These are phyloP conservation scores for Echeneis naucrates DNA, from an alignment of 2,797 vertebrate species.

Conservation along the genomic window DNA sequence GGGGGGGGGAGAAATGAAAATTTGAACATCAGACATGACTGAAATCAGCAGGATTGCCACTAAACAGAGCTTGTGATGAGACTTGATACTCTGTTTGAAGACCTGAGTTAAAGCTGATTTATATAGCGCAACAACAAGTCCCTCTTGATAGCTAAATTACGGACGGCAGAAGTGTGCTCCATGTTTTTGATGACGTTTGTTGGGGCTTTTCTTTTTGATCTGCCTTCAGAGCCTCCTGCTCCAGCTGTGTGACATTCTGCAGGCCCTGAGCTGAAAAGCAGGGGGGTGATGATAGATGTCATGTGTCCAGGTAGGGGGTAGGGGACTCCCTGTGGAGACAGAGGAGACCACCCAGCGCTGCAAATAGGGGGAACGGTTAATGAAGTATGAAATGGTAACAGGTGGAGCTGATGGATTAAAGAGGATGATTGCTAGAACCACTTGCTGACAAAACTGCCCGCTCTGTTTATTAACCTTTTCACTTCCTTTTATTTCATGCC, in stretches of 20 bases:
- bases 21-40: not conserved
- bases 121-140: not conserved
- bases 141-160: not conserved
- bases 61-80: not conserved
- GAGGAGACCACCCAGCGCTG: constrained; percentile 26
- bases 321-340: constrained; percentile 23
- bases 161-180: not conserved
- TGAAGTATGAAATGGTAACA: constrained; percentile 68
- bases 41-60: not conserved
- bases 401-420: constrained; percentile 60
- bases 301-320: constrained; percentile 49
- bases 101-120: not conserved
- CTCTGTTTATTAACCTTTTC: constrained; percentile 29
- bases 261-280: constrained; percentile 45
- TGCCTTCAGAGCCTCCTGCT: constrained; percentile 39
- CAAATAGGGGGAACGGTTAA: constrained; percentile 47
- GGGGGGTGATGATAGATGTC: constrained; percentile 57
- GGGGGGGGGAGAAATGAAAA: not conserved
- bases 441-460: constrained; percentile 12
- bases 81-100: not conserved
- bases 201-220: constrained; percentile 29
- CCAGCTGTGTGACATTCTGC: constrained; percentile 75
- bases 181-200: constrained; percentile 35
- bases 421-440: constrained; percentile 23
- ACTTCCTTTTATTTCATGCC: constrained; percentile 2